Percentiles rank a stretch among this genome's conserved stretches.
Conservation (phyloP, 2,888 invertebrate genomes). For the Caenorhabditis wallacei region DNA sequence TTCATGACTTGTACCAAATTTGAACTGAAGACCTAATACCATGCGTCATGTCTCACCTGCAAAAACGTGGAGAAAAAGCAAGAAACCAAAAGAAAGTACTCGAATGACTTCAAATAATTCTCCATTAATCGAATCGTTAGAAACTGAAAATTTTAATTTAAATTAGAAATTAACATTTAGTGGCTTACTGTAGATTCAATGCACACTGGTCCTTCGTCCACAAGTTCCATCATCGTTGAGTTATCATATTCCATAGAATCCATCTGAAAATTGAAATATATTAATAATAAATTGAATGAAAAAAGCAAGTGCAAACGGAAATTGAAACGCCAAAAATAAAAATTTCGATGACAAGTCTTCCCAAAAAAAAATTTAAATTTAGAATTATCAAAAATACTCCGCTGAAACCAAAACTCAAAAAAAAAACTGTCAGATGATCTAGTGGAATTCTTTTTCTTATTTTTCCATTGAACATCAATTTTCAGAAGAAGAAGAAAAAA, state of each 20-base stretch:
- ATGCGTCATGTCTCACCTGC: conserved; percentile 44
- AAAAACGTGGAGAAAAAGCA: conserved; percentile 66
- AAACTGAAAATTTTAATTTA: conserved; percentile 42
- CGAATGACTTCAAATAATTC: conserved; percentile 58
- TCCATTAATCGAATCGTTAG: conserved; percentile 41
- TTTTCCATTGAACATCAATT: conserved; percentile 12
- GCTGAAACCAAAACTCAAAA: too few relatives aligned
- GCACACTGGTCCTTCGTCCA: conserved; percentile 45
- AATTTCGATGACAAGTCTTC: too few relatives aligned
- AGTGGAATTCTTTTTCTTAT: neutral
- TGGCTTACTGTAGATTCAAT: conserved; percentile 46
- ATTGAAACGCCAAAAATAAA: too few relatives aligned
- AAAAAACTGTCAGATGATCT: too few relatives aligned
- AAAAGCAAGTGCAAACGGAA: conserved; percentile 9
- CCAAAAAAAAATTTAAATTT: too few relatives aligned
- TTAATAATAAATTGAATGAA: neutral
- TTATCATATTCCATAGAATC: conserved; percentile 16
- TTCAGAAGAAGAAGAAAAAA: conserved; percentile 27
- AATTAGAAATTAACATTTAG: neutral
- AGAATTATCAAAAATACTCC: too few relatives aligned
- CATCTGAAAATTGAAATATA: conserved; percentile 27
- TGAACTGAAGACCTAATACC: conserved; percentile 7
- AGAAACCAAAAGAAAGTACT: conserved; percentile 54
- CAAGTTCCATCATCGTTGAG: conserved; percentile 12
- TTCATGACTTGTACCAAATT: neutral